Evolutionary conservation across 2,113 vertebrate genomes (phyloP), one percentile per base, ranked within the genome.

Genomic region (Seriola quinqueradiata): DNA sequence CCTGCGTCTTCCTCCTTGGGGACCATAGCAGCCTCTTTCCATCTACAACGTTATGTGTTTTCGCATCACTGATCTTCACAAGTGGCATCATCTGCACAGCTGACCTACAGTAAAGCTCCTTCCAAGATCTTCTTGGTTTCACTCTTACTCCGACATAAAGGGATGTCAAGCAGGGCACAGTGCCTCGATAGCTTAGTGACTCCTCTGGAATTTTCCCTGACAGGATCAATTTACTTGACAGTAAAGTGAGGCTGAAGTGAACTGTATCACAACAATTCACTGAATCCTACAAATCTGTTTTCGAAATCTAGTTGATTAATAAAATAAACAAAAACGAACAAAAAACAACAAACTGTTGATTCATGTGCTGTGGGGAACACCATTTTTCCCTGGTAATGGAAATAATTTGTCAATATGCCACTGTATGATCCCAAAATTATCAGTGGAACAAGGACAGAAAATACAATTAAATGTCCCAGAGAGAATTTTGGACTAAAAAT

Each of bases 61-160:
- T 58, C 16, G 50, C 84, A 69, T 83, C 76, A 79, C 73, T 75
- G 76, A 85, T 64, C 77, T 83, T 89, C 75, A 89, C 78, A 82
- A 66, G n/a, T 75, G 77, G 52, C 46, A 71, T 83, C 70, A 74
- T 90, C 82, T 79, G 88, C 83, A 91, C 80, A 65, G 71, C 63
- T 87, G 72, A 82, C 82, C 75, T 82, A 78, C 38, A 77, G 46
- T 83, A 75, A 81, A 75, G 25, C 60, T 28, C 40, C 48, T 81
- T 78, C 59, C 57, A 48, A 58, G 55, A 74, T 79, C 55, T 70
- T 77, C 67, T 72, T 32, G 70, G 57, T 85, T 71, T 84, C 57
- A 73, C 55, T 46, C 46, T 59, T 77, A 54, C 55, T 70, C 32
- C 21, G 44, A 69, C 36, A 57, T 46, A 78, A 75, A 81, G 21